Percentiles rank a stretch among this genome's conserved stretches.
These are phyloP conservation scores for Xerus rutilus DNA, from an alignment of 2,797 vertebrate species.

Conservation along the genomic window DNA sequence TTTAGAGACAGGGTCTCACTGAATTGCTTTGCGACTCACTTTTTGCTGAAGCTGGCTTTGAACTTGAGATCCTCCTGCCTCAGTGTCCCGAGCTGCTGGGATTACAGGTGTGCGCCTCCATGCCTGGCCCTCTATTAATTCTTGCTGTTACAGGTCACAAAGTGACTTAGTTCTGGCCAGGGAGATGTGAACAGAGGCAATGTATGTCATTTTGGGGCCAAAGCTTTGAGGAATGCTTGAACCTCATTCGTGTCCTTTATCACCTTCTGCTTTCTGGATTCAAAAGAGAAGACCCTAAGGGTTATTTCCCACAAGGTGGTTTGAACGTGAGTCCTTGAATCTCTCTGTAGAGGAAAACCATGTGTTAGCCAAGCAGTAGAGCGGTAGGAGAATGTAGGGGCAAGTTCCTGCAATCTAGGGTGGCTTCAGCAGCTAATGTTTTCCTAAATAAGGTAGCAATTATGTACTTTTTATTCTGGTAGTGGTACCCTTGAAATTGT, in stretches of 20 bases:
- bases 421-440: neutral
- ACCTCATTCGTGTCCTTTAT: neutral
- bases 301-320: neutral
- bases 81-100: no score
- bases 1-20: no score
- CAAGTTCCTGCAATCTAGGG: neutral
- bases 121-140: no score
- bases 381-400: neutral
- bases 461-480: neutral
- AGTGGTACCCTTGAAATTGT: neutral
- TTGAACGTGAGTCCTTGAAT: neutral
- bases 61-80: no score
- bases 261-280: neutral
- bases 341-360: neutral
- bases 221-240: neutral
- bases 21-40: no score
- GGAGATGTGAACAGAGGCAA: neutral
- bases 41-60: no score
- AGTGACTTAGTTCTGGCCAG: neutral
- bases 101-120: no score
- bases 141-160: neutral
- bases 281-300: neutral
- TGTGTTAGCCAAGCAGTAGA: neutral
- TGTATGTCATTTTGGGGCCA: neutral
- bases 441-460: constrained; percentile 16